Base-by-base conservation (phyloP, 2,113 vertebrate genomes). In the Phrynocephalus versicolor region DNA sequence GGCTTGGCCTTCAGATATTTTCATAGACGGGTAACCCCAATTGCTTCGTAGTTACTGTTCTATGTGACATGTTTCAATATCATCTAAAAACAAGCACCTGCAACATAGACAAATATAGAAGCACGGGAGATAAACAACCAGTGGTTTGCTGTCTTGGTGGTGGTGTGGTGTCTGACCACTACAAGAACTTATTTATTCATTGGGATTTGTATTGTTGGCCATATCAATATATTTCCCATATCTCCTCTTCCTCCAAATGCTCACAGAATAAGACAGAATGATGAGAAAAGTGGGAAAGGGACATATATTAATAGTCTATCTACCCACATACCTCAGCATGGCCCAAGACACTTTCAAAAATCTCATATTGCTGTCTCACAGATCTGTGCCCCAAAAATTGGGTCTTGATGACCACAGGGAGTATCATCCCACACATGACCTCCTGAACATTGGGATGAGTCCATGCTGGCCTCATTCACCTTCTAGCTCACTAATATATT, bases 1-100 rank as follows among this genome's bases (percentile, higher is more conserved):
- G 80, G 87, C 85, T 92, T 93, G 92, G 92, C 75, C 88, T 94
- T 94, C 81, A 91, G 90, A 94, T 90, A 84, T 82, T 93, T 79
- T 92, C 80, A 88, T 94, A 75, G 88, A 94, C 92, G 93, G 84
- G 64, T 90, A 82, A 65, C 92, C 92, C 89, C 87, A 94, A 81
- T 78, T 89, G 93, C 86, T 92, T 94, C 84, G 81, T 41, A 93
- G 75, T 92, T 92, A 93, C 87, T 91, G 91, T 91, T 88, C 86
- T 85, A 83, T 79, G 87, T 71, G 90, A 87, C 95, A 89, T 90
- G 83, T 94, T 88, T 65, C 84, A 86, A 88, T 84, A 89, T 87
- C 37, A 41, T 88, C 81, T 90, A 88, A 89, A 89, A 89, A 91
- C 89, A 37, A 89, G 85, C 82, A 80, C 73, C 80, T 73, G 35